phyloP scores from a whole-genome alignment of 92 coral and sea anemone species.

The Isaurus tuberculatus region DNA sequence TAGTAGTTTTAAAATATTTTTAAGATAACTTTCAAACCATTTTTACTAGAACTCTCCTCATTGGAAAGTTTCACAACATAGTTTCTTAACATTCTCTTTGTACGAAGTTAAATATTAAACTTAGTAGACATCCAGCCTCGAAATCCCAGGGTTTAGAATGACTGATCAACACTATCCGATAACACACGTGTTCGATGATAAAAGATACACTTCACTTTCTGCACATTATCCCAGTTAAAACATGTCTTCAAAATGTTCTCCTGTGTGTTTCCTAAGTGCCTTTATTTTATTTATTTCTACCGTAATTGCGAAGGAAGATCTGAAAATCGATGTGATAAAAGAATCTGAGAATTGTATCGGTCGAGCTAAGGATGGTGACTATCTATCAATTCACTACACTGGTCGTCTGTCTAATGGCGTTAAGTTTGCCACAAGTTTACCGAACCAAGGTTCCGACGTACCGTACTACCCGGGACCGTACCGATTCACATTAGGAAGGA shows the following conservation, averaged over 20 bases:
- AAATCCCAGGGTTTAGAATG: too few species aligned
- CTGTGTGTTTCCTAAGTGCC: background rate
- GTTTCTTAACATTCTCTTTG: too few species aligned
- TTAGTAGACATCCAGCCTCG: too few species aligned
- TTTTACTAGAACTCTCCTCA: too few species aligned
- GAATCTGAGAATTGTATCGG: constrained; percentile 1
- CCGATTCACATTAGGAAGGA: constrained; percentile 36
- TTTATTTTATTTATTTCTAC: background rate
- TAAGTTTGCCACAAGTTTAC: constrained; percentile 36
- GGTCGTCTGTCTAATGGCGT: constrained; percentile 34
- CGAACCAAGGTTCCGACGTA: constrained; percentile 19
- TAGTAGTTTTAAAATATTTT: too few species aligned
- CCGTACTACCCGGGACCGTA: constrained; percentile 43
- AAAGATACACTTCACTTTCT: too few species aligned
- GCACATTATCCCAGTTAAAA: background rate
- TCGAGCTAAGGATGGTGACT: constrained; percentile 30
- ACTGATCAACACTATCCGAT: too few species aligned
- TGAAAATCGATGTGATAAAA: constrained; percentile 31
- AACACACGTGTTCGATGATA: too few species aligned
- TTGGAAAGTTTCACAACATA: too few species aligned
- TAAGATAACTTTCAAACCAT: too few species aligned
- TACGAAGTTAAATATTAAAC: too few species aligned
- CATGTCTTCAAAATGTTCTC: background rate
- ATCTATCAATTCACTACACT: constrained; percentile 30
- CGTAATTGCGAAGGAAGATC: constrained; percentile 17